A percentile compares a stretch with the other conserved stretches of the same genome.
Conservation (phyloP, 1,140 invertebrate species). For the Drosophila albomicans region DNA sequence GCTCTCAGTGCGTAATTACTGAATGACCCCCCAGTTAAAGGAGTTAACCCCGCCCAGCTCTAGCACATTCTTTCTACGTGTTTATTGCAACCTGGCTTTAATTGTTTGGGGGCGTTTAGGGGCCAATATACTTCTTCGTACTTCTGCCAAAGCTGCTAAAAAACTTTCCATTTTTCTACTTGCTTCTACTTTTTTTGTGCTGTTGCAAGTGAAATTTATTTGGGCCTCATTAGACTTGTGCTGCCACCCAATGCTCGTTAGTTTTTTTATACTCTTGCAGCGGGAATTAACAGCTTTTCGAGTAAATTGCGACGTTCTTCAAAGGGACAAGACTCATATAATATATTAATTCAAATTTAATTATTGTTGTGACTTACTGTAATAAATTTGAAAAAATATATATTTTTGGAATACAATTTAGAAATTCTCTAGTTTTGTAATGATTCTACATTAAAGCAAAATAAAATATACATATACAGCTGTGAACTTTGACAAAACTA, state of each 20-base stretch:
- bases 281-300: background rate
- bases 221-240: slow-evolving; percentile 48
- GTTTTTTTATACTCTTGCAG: slow-evolving; percentile 17
- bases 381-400: no score
- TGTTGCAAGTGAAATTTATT: slow-evolving; percentile 52
- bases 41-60: background rate
- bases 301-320: background rate
- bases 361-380: no score
- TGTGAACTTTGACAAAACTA: no score
- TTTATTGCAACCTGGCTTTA: slow-evolving; percentile 32
- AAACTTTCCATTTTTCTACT: slow-evolving; percentile 16
- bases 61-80: slow-evolving; percentile 34
- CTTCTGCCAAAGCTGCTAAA: slow-evolving; percentile 13
- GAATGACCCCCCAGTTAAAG: slow-evolving; percentile 12
- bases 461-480: no score
- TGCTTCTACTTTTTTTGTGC: background rate
- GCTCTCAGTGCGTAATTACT: slow-evolving; percentile 53
- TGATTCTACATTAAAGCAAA: no score
- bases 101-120: slow-evolving; percentile 15
- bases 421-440: no score
- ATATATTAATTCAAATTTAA: no score
- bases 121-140: slow-evolving; percentile 19
- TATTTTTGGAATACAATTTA: no score
- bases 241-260: slow-evolving; percentile 24
- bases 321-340: no score